Evolutionary conservation across 2,888 invertebrate genomes (phyloP).

Genomic region (Crocallis elinguaria): DNA sequence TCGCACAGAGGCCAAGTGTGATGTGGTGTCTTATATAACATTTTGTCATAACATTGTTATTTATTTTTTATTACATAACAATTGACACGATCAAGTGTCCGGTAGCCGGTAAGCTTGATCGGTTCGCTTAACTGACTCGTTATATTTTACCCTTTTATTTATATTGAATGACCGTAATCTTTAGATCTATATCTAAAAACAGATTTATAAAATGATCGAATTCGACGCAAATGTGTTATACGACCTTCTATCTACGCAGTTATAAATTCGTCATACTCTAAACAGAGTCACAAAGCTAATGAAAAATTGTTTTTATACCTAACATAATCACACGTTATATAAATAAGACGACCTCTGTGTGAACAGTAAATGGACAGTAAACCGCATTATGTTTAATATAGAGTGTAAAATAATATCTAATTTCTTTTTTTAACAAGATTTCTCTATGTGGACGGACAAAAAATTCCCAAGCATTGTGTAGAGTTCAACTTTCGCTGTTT

Average conservation of each 20-base stretch:
- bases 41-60: constrained; percentile 48
- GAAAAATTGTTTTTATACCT: background rate
- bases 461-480: constrained; percentile 63
- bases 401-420: constrained; percentile 34
- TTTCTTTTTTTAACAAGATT: constrained; percentile 50
- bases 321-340: too few species aligned
- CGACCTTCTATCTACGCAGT: background rate
- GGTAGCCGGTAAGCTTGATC: background rate
- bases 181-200: too few species aligned
- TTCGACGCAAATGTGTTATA: background rate
- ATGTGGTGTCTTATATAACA: constrained; percentile 42
- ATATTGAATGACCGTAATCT: constrained; percentile 8
- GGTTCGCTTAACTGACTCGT: constrained; percentile 6
- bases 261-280: background rate
- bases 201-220: constrained; percentile 6
- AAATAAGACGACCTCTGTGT: background rate
- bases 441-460: constrained; percentile 56
- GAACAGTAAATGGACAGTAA: constrained; percentile 1
- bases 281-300: background rate
- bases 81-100: constrained; percentile 38
- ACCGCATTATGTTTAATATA: background rate
- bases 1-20: constrained; percentile 50
- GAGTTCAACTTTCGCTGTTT: constrained; percentile 64
- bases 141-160: background rate
- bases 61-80: constrained; percentile 43